A percentile compares a stretch with the other conserved stretches of the same genome.
These are phyloP conservation scores for Peromyscus leucopus DNA, from an alignment of 2,113 vertebrate genomes.

Conservation along the genomic window DNA sequence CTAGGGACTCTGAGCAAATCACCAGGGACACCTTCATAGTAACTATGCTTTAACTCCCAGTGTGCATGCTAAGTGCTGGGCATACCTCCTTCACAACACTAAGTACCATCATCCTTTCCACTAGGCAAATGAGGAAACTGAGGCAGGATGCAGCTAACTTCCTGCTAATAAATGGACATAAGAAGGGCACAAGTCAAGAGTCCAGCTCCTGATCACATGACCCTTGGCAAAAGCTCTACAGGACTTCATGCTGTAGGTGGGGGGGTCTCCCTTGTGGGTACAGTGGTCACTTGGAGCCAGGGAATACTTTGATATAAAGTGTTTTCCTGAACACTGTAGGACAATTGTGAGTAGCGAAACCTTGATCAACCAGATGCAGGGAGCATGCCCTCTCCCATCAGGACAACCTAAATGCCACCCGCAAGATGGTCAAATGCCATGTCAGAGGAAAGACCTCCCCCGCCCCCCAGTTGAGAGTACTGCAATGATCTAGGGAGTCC, in stretches of 20 bases:
- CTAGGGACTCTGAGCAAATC: neutral
- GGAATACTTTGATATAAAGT: fast-evolving
- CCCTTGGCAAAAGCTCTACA: fast-evolving
- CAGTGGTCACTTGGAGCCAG: fast-evolving
- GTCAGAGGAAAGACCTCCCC: fast-evolving
- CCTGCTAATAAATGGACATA: neutral
- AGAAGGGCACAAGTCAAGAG: too few relatives aligned
- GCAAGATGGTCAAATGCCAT: neutral
- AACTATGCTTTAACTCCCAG: too few relatives aligned
- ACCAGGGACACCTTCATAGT: neutral
- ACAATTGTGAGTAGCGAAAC: neutral
- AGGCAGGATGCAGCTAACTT: neutral
- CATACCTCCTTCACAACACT: fast-evolving
- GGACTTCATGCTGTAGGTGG: neutral
- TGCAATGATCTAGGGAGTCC: neutral
- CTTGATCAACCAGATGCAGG: neutral
- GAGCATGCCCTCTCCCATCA: too few relatives aligned
- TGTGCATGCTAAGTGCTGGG: neutral
- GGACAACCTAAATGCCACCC: neutral
- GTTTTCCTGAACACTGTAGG: neutral
- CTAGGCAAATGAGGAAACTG: neutral
- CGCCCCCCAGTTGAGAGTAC: neutral
- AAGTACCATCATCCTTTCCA: neutral
- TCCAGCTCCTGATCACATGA: neutral
- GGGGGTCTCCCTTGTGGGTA: fast-evolving